Evolutionary conservation across 2,888 invertebrate species (phyloP).

Genomic region (Nomada lathburiana): DNA sequence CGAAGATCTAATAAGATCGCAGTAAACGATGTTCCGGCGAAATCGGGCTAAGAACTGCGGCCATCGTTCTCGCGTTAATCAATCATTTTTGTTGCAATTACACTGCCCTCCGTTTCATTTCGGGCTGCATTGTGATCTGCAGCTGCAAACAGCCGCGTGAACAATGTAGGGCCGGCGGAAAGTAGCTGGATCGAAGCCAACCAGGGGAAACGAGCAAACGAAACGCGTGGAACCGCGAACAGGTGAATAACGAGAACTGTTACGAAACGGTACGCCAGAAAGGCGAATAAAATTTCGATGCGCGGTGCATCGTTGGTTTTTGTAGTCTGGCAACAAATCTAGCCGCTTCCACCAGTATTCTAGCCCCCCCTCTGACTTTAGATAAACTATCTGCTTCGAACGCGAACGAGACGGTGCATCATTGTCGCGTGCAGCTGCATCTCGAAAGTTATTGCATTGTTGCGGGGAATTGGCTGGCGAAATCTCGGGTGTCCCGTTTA

Average conservation of each 20-base stretch:
- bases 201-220: background rate
- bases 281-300: background rate
- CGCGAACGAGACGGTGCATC: background rate
- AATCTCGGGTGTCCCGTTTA: background rate
- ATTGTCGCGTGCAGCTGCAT: conserved; percentile 2
- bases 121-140: conserved; percentile 13
- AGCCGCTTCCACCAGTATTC: background rate
- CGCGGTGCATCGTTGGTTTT: background rate
- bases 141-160: conserved; percentile 5
- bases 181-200: conserved; percentile 23
- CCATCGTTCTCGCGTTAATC: conserved; percentile 12
- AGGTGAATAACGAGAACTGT: conserved; percentile 8
- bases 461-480: background rate
- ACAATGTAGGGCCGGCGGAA: conserved; percentile 1
- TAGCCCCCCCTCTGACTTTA: conserved; percentile 7
- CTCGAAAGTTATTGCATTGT: conserved; percentile 20
- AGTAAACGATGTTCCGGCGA: background rate
- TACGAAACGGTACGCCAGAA: background rate
- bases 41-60: background rate
- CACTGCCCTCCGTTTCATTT: conserved; percentile 21
- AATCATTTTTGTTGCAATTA: conserved; percentile 17
- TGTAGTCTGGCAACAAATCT: conserved; percentile 16
- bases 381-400: conserved; percentile 7
- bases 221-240: conserved; percentile 1
- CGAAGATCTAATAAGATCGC: background rate